A percentile compares a stretch with the other conserved stretches of the same genome.
Conservation (phyloP, 2,797 vertebrate species). For the Bufotes viridis region DNA sequence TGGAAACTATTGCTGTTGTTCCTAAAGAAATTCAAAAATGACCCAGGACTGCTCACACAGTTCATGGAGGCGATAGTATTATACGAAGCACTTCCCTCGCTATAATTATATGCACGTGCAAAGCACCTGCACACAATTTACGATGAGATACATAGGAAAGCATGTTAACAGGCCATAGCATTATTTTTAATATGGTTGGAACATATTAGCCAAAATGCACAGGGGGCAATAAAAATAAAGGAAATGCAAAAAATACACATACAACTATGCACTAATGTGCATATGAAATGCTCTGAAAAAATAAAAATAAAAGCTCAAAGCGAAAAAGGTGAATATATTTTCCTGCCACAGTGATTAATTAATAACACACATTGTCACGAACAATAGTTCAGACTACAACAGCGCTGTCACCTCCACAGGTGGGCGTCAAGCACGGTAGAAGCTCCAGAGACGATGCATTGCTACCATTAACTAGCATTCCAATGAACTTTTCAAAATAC, state of each 20-base stretch:
- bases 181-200: background rate
- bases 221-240: background rate
- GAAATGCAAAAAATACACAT: background rate
- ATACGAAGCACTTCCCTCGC: background rate
- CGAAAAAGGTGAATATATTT: too few relatives aligned
- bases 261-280: background rate
- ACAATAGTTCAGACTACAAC: background rate
- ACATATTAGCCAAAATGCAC: background rate
- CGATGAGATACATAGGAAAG: background rate
- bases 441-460: background rate
- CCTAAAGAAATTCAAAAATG: too few relatives aligned
- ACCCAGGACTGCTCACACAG: background rate
- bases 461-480: background rate
- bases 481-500: background rate
- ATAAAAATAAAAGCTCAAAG: background rate
- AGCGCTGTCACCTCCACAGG: constrained; percentile 1
- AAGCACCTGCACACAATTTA: constrained; percentile 8
- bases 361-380: too few relatives aligned
- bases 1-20: too few relatives aligned
- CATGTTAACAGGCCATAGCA: background rate
- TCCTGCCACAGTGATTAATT: background rate
- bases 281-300: background rate
- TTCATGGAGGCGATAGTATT: background rate
- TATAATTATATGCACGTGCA: background rate
- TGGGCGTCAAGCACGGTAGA: background rate